Base-by-base conservation (phyloP, 2,113 vertebrate species). In the Ochotona curzoniae region DNA sequence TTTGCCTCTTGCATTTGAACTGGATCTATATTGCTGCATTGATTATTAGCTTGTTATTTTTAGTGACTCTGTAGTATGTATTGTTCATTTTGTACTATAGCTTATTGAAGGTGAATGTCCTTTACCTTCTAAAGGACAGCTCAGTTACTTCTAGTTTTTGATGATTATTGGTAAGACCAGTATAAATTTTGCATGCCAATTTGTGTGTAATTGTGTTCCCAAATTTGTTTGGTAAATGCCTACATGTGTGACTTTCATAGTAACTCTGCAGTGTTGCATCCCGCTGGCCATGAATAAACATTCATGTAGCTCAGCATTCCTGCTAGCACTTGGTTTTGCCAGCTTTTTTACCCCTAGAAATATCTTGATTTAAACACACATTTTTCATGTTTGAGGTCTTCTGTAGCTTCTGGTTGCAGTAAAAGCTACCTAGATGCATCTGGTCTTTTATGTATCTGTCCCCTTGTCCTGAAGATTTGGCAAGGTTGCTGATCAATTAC, bases 341-440 rank as follows among this genome's bases (percentile, higher is more conserved):
- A 18, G 12, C 76, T 90, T 90, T 92, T 87, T 69, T 26, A 87
- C 75, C 38, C 11, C 7, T 26, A 73, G 35, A 90, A 90, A 38
- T 64, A 74, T 28, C 13, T 64, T 73, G 15, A 73, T 73, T 71
- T 74, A 88, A 84, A 69, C n/a, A 47, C 14, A 63, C 17, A 7
- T 20, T 8, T 79, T 81, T 70, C 13, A 70, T 79, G 28, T 54
- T 88, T 38, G 26, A 86, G 87, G 12, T 67, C 7, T 73, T 84
- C 15, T 64, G 7, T 69, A 49, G 49, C 7, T 44, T 74, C 30
- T 95, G 60, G 18, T 5, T 35, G 21, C 11, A 83, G 47, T 75
- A 85, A 76, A 69, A 47, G 20, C 30, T 83, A 47, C 26, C 0
- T 13, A 30, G 17, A 38, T 4, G 38, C 51, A 28, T 66, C 20